Evolutionary conservation across 2,113 vertebrate genomes (phyloP).

Genomic region (Tautogolabrus adspersus): DNA sequence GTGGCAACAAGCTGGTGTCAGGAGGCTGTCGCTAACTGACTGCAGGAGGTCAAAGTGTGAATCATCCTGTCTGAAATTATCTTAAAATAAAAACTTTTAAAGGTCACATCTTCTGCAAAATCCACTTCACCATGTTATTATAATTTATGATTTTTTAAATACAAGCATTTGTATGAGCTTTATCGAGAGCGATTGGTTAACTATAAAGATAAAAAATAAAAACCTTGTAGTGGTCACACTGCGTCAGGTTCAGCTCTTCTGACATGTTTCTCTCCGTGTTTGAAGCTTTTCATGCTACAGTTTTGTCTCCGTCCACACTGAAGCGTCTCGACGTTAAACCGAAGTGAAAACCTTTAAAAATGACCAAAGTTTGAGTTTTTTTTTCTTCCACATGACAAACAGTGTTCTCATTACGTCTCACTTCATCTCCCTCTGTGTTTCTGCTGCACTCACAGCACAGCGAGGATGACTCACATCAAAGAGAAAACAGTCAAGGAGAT

Average conservation of each 20-base stretch:
- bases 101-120: too few relatives aligned
- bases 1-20: too few relatives aligned
- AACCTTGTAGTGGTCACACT: not conserved
- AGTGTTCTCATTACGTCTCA: constrained; percentile 69
- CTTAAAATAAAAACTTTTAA: too few relatives aligned
- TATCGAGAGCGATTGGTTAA: too few relatives aligned
- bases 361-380: constrained; percentile 48
- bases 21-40: too few relatives aligned
- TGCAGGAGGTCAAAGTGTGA: too few relatives aligned
- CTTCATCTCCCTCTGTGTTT: constrained; percentile 57
- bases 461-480: constrained; percentile 68
- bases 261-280: not conserved
- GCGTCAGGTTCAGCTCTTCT: not conserved
- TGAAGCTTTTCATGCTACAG: not conserved
- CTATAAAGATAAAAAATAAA: too few relatives aligned
- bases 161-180: too few relatives aligned
- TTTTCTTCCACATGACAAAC: not conserved
- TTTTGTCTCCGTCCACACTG: not conserved
- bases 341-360: constrained; percentile 39
- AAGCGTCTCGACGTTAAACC: constrained; percentile 8
- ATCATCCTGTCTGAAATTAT: too few relatives aligned
- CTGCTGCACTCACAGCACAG: constrained; percentile 57
- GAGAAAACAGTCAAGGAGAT: constrained; percentile 58
- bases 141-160: too few relatives aligned
- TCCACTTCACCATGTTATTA: too few relatives aligned